A percentile compares a stretch with the other conserved stretches of the same genome.
Evolutionary conservation across 2,113 vertebrate genomes (phyloP).

Genomic region (Phrynocephalus versicolor): DNA sequence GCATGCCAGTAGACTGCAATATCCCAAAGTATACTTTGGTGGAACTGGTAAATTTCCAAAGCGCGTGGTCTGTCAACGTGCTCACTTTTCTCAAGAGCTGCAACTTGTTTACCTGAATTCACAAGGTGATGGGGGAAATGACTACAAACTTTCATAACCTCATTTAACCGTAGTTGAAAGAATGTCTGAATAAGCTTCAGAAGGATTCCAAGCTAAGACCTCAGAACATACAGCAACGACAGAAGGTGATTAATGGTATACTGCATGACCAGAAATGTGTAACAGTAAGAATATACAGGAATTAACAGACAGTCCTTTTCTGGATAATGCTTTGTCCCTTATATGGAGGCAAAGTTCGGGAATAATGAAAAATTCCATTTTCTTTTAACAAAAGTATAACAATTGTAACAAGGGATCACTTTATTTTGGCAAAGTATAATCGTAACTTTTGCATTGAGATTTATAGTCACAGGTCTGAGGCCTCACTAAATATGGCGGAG

Average conservation of each 20-base stretch:
- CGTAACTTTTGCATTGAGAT: not conserved
- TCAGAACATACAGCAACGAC: fast-evolving
- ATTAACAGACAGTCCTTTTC: not conserved
- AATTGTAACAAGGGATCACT: not conserved
- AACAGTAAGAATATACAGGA: slow-evolving; percentile 13
- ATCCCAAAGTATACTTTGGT: not conserved
- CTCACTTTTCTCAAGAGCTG: not conserved
- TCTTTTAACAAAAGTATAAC: not conserved
- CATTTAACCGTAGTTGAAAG: not conserved
- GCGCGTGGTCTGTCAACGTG: slow-evolving; percentile 13
- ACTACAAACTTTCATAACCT: not conserved
- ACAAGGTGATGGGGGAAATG: not conserved
- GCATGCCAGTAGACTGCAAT: not conserved
- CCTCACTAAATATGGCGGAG: not conserved
- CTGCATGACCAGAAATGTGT: fast-evolving
- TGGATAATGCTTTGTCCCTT: not conserved
- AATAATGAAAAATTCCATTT: not conserved
- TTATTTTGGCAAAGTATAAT: not conserved
- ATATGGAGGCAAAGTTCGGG: not conserved
- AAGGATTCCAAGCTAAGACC: not conserved
- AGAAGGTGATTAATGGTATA: fast-evolving
- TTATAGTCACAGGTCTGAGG: not conserved
- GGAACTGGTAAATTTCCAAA: not conserved
- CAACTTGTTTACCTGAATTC: not conserved
- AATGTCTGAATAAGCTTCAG: slow-evolving; percentile 1